Conservation (phyloP, 2,888 invertebrate genomes). For the Brachyptera putata region DNA sequence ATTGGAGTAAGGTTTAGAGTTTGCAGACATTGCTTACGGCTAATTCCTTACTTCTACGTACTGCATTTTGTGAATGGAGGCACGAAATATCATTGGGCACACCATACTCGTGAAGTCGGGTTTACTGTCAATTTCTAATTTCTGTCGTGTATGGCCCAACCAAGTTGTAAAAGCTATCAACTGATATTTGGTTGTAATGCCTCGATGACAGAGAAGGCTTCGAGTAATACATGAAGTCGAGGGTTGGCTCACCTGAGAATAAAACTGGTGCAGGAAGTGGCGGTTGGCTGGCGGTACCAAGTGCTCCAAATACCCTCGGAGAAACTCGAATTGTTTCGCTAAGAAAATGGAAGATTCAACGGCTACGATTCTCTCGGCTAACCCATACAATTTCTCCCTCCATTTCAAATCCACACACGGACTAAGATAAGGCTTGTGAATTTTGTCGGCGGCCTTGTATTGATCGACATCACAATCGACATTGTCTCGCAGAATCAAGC, state of each 20-base stretch:
- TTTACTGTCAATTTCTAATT: too few species aligned
- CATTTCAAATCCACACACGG: conserved; percentile 62
- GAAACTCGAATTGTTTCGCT: conserved; percentile 76
- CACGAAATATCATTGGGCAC: too few species aligned
- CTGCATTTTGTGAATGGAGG: too few species aligned
- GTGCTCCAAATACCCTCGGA: conserved; percentile 81
- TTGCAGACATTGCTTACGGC: too few species aligned
- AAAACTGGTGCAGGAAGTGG: conserved; percentile 66
- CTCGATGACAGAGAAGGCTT: not conserved
- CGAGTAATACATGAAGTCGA: not conserved
- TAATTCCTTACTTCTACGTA: too few species aligned
- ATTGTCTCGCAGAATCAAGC: conserved; percentile 45
- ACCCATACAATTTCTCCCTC: conserved; percentile 72
- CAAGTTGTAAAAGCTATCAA: too few species aligned
- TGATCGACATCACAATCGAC: not conserved
- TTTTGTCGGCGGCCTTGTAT: not conserved
- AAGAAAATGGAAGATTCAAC: conserved; percentile 91
- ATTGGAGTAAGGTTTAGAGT: too few species aligned
- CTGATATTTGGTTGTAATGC: too few species aligned
- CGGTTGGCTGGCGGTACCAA: conserved; percentile 64
- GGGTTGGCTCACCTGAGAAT: conserved; percentile 43
- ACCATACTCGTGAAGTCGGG: too few species aligned
- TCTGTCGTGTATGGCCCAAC: too few species aligned
- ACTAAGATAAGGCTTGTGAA: not conserved
- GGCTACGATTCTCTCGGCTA: conserved; percentile 83